These are phyloP conservation scores for Drosophila kanekoi DNA, from an alignment of 2,888 invertebrate species.

Conservation along the genomic window DNA sequence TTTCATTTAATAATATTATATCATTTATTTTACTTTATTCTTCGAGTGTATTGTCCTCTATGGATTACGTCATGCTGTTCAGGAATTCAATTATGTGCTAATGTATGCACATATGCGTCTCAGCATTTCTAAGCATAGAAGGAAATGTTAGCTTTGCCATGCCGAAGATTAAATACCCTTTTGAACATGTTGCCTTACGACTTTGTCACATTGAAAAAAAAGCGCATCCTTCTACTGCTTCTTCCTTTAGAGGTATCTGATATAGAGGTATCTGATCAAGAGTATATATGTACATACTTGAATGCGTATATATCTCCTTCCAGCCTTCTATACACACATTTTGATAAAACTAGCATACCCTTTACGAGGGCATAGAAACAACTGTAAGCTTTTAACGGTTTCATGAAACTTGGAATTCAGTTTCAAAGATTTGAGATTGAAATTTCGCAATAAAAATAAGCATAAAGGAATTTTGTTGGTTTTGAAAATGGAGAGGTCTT, in stretches of 20 bases:
- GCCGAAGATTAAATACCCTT: too few relatives aligned
- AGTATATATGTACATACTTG: too few relatives aligned
- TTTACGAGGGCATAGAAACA: background rate
- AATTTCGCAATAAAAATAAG: background rate
- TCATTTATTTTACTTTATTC: slow-evolving; percentile 1
- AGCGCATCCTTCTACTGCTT: too few relatives aligned
- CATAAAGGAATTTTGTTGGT: background rate
- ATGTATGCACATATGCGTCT: background rate
- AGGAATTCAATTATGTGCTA: background rate
- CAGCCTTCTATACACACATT: too few relatives aligned
- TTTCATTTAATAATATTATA: background rate
- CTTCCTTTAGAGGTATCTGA: too few relatives aligned
- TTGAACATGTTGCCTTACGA: too few relatives aligned
- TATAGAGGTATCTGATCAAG: too few relatives aligned
- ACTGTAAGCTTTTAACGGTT: slow-evolving; percentile 15
- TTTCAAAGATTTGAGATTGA: background rate
- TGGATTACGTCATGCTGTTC: background rate
- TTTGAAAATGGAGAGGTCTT: background rate
- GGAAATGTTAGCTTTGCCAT: too few relatives aligned
- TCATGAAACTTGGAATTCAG: background rate
- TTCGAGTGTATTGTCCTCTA: background rate
- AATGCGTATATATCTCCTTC: too few relatives aligned
- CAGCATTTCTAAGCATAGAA: background rate
- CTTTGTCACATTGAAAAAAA: too few relatives aligned
- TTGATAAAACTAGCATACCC: too few relatives aligned